A percentile compares a stretch with the other conserved stretches of the same genome.
Conservation (phyloP, 2,888 invertebrate species). For the Isotomurus palustris region DNA sequence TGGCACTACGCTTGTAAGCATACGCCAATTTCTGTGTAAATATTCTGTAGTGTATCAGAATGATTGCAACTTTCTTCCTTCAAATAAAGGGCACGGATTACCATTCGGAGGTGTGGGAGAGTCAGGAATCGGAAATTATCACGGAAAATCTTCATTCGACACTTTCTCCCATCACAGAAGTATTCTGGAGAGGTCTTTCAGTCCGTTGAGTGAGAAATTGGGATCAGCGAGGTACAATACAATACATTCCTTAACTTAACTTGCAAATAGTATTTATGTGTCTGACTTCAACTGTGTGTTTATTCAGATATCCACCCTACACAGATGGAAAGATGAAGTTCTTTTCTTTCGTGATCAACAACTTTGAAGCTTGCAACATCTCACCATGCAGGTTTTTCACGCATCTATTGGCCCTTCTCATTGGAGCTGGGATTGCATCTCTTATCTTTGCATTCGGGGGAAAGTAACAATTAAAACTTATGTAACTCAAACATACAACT, state of each 20-base stretch:
- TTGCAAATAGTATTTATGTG: too few relatives aligned
- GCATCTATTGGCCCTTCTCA: constrained; percentile 21
- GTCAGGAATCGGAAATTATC: constrained; percentile 60
- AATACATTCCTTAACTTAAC: too few relatives aligned
- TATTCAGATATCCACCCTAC: constrained; percentile 73
- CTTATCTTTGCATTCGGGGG: too few relatives aligned
- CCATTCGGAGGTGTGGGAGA: constrained; percentile 29
- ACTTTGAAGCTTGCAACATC: constrained; percentile 35
- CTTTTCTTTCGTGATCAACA: constrained; percentile 49
- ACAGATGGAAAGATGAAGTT: constrained; percentile 66
- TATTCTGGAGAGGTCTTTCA: constrained; percentile 47
- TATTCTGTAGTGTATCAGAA: neutral
- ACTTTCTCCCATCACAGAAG: constrained; percentile 87
- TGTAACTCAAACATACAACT: too few relatives aligned
- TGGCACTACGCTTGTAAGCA: constrained; percentile 59
- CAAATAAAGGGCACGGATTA: constrained; percentile 25
- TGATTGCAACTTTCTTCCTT: neutral
- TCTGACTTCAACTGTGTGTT: too few relatives aligned
- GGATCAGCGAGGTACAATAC: constrained; percentile 12
- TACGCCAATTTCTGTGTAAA: neutral
- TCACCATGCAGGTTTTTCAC: constrained; percentile 17
- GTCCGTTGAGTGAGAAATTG: constrained; percentile 29
- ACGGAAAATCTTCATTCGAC: constrained; percentile 83
- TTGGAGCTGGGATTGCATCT: too few relatives aligned
- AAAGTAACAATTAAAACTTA: too few relatives aligned